These are phyloP conservation scores for Takifugu ocellatus DNA, from an alignment of 2,797 vertebrate species.

Conservation along the genomic window DNA sequence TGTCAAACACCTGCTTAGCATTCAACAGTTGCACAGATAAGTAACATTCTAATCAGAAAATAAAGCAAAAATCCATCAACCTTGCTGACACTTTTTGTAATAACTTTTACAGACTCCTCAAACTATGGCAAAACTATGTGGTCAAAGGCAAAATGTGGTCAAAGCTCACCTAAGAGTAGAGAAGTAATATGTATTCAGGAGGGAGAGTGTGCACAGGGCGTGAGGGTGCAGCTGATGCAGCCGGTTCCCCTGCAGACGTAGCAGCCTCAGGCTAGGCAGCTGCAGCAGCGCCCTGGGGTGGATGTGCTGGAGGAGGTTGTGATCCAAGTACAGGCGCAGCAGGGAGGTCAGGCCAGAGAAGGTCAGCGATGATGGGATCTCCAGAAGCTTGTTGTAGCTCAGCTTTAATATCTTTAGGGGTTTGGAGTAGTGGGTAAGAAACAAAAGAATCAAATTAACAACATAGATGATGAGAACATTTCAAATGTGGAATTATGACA, in stretches of 20 bases:
- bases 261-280: conserved; percentile 83
- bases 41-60: not conserved
- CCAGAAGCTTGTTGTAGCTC: conserved; percentile 91
- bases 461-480: conserved; percentile 36
- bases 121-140: not conserved
- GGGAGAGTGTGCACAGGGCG: conserved; percentile 83
- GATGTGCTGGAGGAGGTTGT: conserved; percentile 89
- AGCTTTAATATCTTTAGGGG: conserved; percentile 87
- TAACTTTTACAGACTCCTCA: not conserved
- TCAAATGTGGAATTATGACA: conserved; percentile 35
- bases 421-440: conserved; percentile 4
- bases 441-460: conserved; percentile 21
- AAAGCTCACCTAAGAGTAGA: conserved; percentile 80
- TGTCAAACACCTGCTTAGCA: not conserved
- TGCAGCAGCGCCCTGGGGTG: conserved; percentile 89
- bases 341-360: conserved; percentile 84
- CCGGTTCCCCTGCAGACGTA: conserved; percentile 90
- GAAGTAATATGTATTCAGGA: conserved; percentile 85
- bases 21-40: not conserved
- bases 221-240: conserved; percentile 87
- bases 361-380: conserved; percentile 76
- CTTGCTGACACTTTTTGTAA: too few species aligned
- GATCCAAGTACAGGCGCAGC: conserved; percentile 89
- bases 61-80: too few species aligned
- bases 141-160: not conserved